These are phyloP conservation scores for Callorhinus ursinus DNA, from an alignment of 2,113 vertebrate species.

Conservation along the genomic window DNA sequence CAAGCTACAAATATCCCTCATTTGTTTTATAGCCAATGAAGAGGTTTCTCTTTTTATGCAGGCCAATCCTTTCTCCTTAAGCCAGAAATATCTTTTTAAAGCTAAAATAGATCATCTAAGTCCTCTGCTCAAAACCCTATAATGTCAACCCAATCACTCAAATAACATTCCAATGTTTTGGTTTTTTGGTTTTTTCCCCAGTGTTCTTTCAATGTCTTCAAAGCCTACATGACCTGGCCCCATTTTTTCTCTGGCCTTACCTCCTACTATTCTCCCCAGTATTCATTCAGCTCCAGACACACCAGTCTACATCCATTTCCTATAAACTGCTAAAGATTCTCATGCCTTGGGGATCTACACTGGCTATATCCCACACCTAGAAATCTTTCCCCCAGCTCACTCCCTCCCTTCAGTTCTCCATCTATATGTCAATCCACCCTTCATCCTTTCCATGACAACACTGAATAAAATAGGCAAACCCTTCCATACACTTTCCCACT, in stretches of 20 bases:
- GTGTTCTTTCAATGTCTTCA: not conserved
- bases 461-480: not conserved
- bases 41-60: not conserved
- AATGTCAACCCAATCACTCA: not conserved
- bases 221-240: not conserved
- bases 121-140: not conserved
- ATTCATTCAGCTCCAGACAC: not conserved
- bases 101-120: not conserved
- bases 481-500: not conserved
- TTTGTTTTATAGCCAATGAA: not conserved
- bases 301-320: not conserved
- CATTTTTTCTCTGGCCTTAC: not conserved
- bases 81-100: not conserved
- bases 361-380: not conserved
- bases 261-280: not conserved
- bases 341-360: fast-evolving
- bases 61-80: not conserved
- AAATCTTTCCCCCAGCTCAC: not conserved
- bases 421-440: not conserved
- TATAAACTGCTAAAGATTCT: not conserved
- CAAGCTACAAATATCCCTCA: not conserved
- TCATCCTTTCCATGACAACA: not conserved
- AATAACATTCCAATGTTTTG: not conserved
- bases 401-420: not conserved
- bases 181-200: not conserved